Percentiles rank a stretch among this genome's conserved stretches.
Evolutionary conservation across 1,140 invertebrate species (phyloP).

Genomic region (Oedothorax gibbosus): DNA sequence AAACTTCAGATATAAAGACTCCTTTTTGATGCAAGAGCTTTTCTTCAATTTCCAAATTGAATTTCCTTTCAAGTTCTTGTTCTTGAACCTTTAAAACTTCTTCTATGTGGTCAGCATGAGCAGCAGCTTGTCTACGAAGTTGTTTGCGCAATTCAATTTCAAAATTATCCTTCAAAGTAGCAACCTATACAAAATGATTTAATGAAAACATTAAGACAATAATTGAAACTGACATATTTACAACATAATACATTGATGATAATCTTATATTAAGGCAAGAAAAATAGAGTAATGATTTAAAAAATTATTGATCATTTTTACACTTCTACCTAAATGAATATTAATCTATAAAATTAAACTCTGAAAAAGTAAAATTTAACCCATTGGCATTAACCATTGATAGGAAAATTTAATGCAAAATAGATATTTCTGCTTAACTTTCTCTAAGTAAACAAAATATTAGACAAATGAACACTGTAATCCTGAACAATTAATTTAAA

Average conservation of each 20-base stretch:
- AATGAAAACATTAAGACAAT: neutral
- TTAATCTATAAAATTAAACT: too few species aligned
- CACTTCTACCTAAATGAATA: too few species aligned
- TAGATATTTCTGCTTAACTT: too few species aligned
- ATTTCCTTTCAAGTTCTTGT: conserved; percentile 76
- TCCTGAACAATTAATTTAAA: too few species aligned
- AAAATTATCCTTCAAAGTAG: conserved; percentile 75
- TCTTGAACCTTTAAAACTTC: conserved; percentile 78
- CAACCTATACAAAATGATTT: conserved; percentile 42
- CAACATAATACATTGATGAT: neutral
- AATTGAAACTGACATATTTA: neutral
- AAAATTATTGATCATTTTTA: too few species aligned
- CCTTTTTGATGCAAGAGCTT: conserved; percentile 77
- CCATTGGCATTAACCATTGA: too few species aligned
- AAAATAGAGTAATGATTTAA: too few species aligned
- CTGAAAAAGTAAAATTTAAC: too few species aligned
- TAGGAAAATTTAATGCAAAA: too few species aligned
- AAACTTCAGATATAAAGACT: conserved; percentile 81
- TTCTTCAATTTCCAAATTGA: conserved; percentile 76
- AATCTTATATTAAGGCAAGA: too few species aligned
- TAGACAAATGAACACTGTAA: too few species aligned
- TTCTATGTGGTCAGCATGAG: conserved; percentile 84
- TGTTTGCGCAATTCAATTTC: conserved; percentile 82
- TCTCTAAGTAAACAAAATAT: too few species aligned
- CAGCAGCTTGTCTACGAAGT: conserved; percentile 82